Percentiles rank a stretch among this genome's conserved stretches.
These are phyloP conservation scores for Therioaphis trifolii DNA, from an alignment of 2,888 invertebrate species.

Conservation along the genomic window DNA sequence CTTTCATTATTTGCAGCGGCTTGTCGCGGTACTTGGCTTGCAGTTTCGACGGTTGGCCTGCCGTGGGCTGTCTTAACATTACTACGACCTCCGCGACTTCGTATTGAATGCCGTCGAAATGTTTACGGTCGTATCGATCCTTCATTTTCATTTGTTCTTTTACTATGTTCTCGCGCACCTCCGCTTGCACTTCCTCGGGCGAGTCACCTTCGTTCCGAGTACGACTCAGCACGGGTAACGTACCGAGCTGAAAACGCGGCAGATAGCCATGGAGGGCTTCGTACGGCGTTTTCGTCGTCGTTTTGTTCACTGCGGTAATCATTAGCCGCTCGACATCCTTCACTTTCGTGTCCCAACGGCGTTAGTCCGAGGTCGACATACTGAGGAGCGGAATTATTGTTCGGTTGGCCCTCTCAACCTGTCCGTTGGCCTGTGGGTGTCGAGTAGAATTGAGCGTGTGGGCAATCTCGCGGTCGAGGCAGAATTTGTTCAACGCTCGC, in stretches of 20 bases:
- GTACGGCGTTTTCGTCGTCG: not conserved
- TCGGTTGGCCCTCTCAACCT: not conserved
- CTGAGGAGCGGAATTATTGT: not conserved
- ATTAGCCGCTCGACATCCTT: not conserved
- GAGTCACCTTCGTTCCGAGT: no score
- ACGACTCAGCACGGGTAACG: no score
- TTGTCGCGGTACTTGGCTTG: no score
- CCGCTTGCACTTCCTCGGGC: no score
- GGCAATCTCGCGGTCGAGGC: not conserved
- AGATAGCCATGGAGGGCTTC: no score
- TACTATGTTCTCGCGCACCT: no score
- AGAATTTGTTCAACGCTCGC: not conserved
- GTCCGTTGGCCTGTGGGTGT: constrained; percentile 16
- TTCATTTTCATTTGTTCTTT: no score
- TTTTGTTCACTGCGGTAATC: not conserved
- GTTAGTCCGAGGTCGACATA: not conserved
- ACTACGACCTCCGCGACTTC: not conserved
- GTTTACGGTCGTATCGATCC: no score
- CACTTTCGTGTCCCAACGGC: not conserved
- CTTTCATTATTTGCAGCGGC: no score
- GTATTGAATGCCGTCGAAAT: not conserved
- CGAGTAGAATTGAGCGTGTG: not conserved
- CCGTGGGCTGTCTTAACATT: not conserved
- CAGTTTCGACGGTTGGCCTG: no score
- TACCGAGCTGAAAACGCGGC: no score